These are phyloP conservation scores for Lepilemur ruficaudatus DNA, from an alignment of 2,797 vertebrate species.

Conservation along the genomic window DNA sequence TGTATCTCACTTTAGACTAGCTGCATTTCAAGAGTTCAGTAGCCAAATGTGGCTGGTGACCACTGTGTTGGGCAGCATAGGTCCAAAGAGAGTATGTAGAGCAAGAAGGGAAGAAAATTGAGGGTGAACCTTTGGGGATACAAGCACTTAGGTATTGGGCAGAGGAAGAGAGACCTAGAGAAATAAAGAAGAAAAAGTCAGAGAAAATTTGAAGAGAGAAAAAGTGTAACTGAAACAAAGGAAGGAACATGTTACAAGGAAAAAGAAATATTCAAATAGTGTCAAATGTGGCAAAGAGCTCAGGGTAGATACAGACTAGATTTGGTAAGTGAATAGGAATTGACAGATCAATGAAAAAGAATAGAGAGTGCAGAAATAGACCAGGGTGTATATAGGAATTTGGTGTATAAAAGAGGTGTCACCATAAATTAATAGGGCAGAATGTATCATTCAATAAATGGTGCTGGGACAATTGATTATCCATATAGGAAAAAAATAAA, in stretches of 20 bases:
- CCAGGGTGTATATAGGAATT: not conserved
- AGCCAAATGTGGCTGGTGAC: not conserved
- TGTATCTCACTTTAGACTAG: not conserved
- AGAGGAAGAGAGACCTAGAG: not conserved
- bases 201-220: not conserved
- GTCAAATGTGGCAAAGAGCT: not conserved
- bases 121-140: not conserved
- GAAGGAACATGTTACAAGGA: not conserved
- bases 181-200: not conserved
- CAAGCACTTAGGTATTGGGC: not conserved
- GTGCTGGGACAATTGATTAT: not conserved
- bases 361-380: not conserved
- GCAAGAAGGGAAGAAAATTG: not conserved
- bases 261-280: not conserved
- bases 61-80: not conserved
- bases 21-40: not conserved
- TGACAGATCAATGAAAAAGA: not conserved
- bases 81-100: not conserved
- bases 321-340: not conserved
- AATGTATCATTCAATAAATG: not conserved
- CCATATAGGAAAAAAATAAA: not conserved
- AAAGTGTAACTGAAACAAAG: not conserved
- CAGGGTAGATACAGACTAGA: not conserved
- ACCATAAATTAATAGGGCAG: not conserved
- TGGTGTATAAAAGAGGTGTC: not conserved